Conservation (phyloP, 2,888 invertebrate species). For the Chrysolina oricalcia region DNA sequence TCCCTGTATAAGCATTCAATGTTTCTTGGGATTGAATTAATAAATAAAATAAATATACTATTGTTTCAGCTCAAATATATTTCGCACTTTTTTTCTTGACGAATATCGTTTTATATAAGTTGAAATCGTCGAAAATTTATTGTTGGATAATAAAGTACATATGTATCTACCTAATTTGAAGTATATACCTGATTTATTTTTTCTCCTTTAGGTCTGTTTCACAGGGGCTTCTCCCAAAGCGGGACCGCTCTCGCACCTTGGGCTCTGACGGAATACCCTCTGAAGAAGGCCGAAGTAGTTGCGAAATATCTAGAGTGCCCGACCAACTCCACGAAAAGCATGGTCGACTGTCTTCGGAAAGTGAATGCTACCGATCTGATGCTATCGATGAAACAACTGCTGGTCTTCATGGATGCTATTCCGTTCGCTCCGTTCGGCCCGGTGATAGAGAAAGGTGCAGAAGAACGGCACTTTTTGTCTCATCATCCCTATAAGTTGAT, state of each 20-base stretch:
- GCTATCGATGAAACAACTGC: slow-evolving; percentile 74
- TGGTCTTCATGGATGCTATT: slow-evolving; percentile 73
- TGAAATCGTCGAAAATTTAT: no score
- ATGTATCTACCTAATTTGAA: no score
- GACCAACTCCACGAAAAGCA: slow-evolving; percentile 71
- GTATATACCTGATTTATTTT: no score
- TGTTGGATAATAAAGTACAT: no score
- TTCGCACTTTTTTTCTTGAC: no score
- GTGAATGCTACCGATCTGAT: slow-evolving; percentile 76
- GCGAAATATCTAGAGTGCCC: slow-evolving; percentile 78
- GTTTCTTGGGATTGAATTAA: no score
- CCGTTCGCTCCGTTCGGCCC: slow-evolving; percentile 65
- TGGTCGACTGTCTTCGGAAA: slow-evolving; percentile 79
- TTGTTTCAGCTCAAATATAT: no score
- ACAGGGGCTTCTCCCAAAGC: slow-evolving; percentile 80
- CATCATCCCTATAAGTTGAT: slow-evolving; percentile 79
- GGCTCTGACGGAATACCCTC: slow-evolving; percentile 74
- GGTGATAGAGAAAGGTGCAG: slow-evolving; percentile 67
- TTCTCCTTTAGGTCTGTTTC: slow-evolving; percentile 72
- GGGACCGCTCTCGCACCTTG: slow-evolving; percentile 78
- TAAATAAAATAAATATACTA: no score
- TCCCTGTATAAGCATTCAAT: no score
- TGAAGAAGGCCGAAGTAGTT: slow-evolving; percentile 76
- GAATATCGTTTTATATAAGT: no score
- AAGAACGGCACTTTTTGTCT: slow-evolving; percentile 76